phyloP scores from a whole-genome alignment of 2,113 vertebrate species.

The Melanotaenia duboulayi region DNA sequence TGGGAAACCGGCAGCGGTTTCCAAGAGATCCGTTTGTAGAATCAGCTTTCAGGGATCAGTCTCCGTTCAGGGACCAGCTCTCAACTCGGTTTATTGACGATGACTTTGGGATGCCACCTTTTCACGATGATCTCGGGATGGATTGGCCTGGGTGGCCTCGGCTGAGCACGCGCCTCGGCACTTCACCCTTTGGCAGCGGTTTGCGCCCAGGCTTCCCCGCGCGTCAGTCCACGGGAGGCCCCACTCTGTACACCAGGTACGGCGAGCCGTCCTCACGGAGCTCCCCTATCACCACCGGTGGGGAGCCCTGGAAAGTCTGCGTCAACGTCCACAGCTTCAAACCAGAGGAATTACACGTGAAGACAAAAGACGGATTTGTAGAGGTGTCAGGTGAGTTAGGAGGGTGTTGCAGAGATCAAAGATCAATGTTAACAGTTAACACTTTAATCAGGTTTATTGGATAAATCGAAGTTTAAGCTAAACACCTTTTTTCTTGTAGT shows the following conservation, averaged over 20 bases:
- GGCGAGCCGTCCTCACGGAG: conserved; percentile 85
- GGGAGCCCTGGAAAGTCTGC: conserved; percentile 98
- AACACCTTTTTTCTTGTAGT: not conserved
- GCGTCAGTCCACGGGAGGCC: conserved; percentile 79
- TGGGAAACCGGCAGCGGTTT: conserved; percentile 85
- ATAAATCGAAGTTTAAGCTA: not conserved
- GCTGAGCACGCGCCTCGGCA: conserved; percentile 82
- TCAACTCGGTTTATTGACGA: conserved; percentile 92
- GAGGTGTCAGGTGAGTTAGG: conserved; percentile 94
- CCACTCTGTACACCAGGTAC: conserved; percentile 83
- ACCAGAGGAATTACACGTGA: conserved; percentile 92
- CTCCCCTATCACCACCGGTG: conserved; percentile 81
- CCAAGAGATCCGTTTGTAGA: conserved; percentile 92
- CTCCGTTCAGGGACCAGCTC: conserved; percentile 88
- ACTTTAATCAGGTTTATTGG: not conserved
- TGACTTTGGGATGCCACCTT: conserved; percentile 92
- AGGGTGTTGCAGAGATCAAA: too few species aligned
- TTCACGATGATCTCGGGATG: conserved; percentile 90
- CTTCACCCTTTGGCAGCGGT: conserved; percentile 86
- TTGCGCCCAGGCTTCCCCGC: conserved; percentile 85
- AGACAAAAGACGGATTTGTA: conserved; percentile 95
- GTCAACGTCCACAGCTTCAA: conserved; percentile 98
- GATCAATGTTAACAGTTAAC: not conserved
- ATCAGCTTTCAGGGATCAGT: conserved; percentile 76
- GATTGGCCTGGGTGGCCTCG: conserved; percentile 96